Evolutionary conservation across 1,140 invertebrate species (phyloP).

Genomic region (Medauroidea extradentata): DNA sequence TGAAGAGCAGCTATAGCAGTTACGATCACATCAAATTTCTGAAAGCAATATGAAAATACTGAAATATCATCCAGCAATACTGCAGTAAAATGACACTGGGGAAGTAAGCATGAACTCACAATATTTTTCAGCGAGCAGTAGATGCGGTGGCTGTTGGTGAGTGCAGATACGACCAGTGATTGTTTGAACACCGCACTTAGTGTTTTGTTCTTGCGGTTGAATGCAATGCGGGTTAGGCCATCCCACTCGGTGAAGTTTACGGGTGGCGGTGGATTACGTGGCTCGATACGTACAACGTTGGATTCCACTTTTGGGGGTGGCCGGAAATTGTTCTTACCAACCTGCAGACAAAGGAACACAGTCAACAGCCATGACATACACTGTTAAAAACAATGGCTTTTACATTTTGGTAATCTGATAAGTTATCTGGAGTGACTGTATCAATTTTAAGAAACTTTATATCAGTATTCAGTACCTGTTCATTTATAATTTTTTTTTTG

Average conservation of each 20-base stretch:
- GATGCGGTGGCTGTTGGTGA: conserved; percentile 90
- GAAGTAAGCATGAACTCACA: too few species aligned
- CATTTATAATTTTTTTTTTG: too few species aligned
- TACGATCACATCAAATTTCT: too few species aligned
- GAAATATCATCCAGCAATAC: not conserved
- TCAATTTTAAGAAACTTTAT: too few species aligned
- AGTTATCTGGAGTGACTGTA: too few species aligned
- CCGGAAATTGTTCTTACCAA: conserved; percentile 97
- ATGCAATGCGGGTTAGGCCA: conserved; percentile 90
- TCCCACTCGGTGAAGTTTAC: conserved; percentile 99
- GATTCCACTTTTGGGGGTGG: conserved; percentile 99
- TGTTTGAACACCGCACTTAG: conserved; percentile 81
- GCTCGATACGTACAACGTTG: conserved; percentile 96
- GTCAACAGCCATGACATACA: too few species aligned
- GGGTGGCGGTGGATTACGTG: conserved; percentile 91
- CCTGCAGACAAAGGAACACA: conserved; percentile 49
- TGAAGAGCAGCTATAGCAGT: too few species aligned
- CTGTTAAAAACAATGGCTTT: too few species aligned
- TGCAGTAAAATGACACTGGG: not conserved
- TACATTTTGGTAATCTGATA: too few species aligned
- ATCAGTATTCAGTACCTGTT: too few species aligned
- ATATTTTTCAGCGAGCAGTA: conserved; percentile 84
- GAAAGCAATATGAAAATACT: not conserved
- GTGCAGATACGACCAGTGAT: conserved; percentile 69
- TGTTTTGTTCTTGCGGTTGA: conserved; percentile 95